Percentiles rank a stretch among this genome's conserved stretches.
These are phyloP conservation scores for Apeira syringaria DNA, from an alignment of 2,888 invertebrate genomes.

Conservation along the genomic window DNA sequence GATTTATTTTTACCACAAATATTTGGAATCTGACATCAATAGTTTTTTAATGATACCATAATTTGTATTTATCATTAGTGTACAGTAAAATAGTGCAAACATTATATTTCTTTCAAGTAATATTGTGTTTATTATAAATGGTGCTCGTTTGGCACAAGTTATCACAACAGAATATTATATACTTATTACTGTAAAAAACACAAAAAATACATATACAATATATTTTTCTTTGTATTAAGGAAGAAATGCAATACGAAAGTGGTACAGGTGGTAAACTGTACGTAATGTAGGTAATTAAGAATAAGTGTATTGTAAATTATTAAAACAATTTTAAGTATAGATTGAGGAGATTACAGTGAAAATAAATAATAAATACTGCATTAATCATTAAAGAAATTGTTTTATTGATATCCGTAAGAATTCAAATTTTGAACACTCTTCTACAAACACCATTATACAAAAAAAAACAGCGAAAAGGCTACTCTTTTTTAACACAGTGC, in stretches of 20 bases:
- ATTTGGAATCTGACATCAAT: slow-evolving; percentile 7
- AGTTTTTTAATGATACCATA: slow-evolving; percentile 21
- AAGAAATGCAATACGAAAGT: slow-evolving; percentile 73
- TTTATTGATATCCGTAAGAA: slow-evolving; percentile 7
- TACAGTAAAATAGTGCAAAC: not conserved
- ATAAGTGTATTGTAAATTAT: slow-evolving; percentile 81
- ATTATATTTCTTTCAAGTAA: slow-evolving; percentile 17
- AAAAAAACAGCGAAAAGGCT: slow-evolving; percentile 15
- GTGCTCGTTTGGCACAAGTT: slow-evolving; percentile 45
- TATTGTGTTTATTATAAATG: slow-evolving; percentile 32
- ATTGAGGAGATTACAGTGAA: slow-evolving; percentile 79
- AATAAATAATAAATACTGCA: slow-evolving; percentile 82
- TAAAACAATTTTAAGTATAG: slow-evolving; percentile 74
- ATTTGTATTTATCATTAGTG: too few species aligned
- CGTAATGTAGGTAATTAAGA: slow-evolving; percentile 61
- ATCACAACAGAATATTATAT: slow-evolving; percentile 45
- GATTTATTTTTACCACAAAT: slow-evolving; percentile 53
- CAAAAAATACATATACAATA: slow-evolving; percentile 47
- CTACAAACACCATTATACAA: not conserved
- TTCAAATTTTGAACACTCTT: not conserved
- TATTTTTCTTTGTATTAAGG: slow-evolving; percentile 59
- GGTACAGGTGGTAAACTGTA: slow-evolving; percentile 62
- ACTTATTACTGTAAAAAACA: too few species aligned
- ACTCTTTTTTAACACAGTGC: slow-evolving; percentile 3
- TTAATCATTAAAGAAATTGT: slow-evolving; percentile 77